A percentile compares a stretch with the other conserved stretches of the same genome.
These are phyloP conservation scores for Isichthys henryi DNA, from an alignment of 2,113 vertebrate species.

Conservation along the genomic window DNA sequence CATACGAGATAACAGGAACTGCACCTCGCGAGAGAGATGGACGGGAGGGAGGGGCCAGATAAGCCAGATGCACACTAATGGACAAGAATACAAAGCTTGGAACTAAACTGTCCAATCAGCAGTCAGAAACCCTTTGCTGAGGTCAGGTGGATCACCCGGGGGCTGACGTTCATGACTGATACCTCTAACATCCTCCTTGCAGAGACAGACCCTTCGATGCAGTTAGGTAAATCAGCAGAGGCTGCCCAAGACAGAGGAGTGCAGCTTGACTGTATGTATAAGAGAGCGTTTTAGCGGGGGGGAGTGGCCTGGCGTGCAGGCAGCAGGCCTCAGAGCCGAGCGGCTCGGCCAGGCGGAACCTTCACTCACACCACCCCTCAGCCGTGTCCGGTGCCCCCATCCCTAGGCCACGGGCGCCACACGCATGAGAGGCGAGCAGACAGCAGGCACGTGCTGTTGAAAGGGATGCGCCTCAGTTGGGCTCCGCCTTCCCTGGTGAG, in stretches of 20 bases:
- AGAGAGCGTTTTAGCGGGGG: neutral
- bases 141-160: neutral
- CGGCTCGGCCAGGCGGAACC: neutral
- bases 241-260: neutral
- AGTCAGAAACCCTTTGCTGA: neutral
- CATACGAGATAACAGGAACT: neutral
- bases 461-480: slow-evolving; percentile 39
- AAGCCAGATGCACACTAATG: neutral
- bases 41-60: neutral
- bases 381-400: slow-evolving; percentile 2
- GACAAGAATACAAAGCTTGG: neutral
- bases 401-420: neutral
- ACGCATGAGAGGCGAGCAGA: slow-evolving; percentile 8
- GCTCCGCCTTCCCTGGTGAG: slow-evolving; percentile 31
- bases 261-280: neutral
- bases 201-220: neutral
- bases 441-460: neutral
- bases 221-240: neutral
- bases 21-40: neutral
- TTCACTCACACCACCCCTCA: slow-evolving; percentile 16
- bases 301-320: neutral
- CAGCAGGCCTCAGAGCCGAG: slow-evolving; percentile 2
- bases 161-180: neutral
- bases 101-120: neutral
- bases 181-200: neutral